phyloP scores from a whole-genome alignment of 2,797 vertebrate genomes.

The Phyllotis vaccarum region DNA sequence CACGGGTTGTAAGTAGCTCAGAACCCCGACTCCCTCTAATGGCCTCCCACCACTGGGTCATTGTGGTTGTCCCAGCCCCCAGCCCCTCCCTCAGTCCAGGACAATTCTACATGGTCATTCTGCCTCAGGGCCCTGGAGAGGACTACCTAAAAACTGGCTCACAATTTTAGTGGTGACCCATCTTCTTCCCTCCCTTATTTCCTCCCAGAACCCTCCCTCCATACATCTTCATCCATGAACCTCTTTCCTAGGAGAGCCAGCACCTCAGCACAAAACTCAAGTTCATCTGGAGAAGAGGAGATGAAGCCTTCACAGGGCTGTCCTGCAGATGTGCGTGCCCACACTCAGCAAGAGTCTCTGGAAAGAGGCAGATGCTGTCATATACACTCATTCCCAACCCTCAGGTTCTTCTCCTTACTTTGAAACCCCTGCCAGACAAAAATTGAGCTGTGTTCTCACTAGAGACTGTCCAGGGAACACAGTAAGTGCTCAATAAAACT shows the following conservation, averaged over 20 bases:
- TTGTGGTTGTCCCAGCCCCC: neutral
- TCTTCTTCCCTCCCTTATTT: neutral
- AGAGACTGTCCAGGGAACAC: neutral
- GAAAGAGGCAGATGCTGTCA: neutral
- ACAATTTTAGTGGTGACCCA: neutral
- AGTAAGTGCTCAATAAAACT: neutral
- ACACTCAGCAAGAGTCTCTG: neutral
- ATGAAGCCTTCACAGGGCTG: accelerated
- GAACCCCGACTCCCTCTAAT: neutral
- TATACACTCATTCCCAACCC: neutral
- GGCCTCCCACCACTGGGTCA: neutral
- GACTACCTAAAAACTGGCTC: neutral
- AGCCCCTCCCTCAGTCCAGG: neutral
- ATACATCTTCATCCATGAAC: neutral
- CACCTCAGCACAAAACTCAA: neutral
- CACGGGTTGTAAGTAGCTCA: neutral
- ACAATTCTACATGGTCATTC: neutral
- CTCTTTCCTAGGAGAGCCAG: neutral
- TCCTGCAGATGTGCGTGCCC: neutral
- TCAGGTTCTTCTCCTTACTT: neutral
- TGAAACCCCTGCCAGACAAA: slow-evolving; percentile 14
- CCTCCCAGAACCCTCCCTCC: neutral
- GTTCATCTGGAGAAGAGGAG: neutral
- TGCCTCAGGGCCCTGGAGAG: neutral
- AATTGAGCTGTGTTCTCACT: neutral